Evolutionary conservation across 2,888 invertebrate species (phyloP).

Genomic region (Dynastes tityus): DNA sequence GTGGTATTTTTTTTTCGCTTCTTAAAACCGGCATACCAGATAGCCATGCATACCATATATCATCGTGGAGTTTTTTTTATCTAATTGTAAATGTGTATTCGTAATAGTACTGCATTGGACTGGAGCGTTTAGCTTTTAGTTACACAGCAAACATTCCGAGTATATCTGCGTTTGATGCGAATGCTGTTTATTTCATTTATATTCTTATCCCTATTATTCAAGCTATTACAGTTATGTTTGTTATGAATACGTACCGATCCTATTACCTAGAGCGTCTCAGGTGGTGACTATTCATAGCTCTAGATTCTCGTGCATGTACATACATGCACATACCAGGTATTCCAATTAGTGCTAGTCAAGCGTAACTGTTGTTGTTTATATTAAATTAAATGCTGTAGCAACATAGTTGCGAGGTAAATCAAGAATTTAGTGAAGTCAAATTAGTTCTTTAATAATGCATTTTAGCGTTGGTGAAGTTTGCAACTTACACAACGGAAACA

Average conservation of each 20-base stretch:
- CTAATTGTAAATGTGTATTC: constrained; percentile 10
- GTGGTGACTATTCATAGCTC: constrained; percentile 12
- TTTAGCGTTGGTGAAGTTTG: too few species aligned
- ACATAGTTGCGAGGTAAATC: neutral
- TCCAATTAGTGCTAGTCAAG: neutral
- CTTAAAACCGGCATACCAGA: constrained; percentile 37
- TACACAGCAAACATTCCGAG: constrained; percentile 22
- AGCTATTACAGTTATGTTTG: constrained; percentile 5
- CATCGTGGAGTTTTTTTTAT: neutral
- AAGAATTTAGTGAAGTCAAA: too few species aligned
- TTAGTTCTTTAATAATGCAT: too few species aligned
- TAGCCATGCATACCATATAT: constrained; percentile 9
- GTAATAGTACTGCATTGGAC: neutral
- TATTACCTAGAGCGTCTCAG: constrained; percentile 3
- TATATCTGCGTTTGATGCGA: constrained; percentile 26
- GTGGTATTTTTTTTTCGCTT: constrained; percentile 21
- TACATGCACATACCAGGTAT: neutral
- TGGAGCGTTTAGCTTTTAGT: neutral
- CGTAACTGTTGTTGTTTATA: constrained; percentile 10
- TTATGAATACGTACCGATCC: constrained; percentile 7
- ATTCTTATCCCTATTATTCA: constrained; percentile 22
- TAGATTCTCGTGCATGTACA: neutral
- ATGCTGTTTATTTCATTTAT: constrained; percentile 13
- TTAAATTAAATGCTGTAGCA: neutral
- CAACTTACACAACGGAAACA: too few species aligned